A percentile compares a stretch with the other conserved stretches of the same genome.
Conservation (phyloP, 2,113 vertebrate species). For the Catagonus wagneri region DNA sequence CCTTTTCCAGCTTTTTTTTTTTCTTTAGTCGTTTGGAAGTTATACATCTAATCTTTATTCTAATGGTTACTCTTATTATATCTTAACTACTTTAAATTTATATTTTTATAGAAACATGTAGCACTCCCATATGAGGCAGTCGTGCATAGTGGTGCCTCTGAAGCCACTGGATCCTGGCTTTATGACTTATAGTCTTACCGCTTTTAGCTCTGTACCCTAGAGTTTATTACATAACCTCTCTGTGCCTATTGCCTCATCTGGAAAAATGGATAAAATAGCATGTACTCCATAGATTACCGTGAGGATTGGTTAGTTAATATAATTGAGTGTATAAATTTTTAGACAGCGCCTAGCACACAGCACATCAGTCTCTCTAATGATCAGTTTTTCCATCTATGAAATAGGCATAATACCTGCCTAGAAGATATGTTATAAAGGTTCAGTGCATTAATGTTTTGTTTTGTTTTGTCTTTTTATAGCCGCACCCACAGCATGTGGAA, state of each 20-base stretch:
- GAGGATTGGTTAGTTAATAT: not conserved
- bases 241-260: not conserved
- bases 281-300: not conserved
- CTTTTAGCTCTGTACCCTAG: not conserved
- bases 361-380: not conserved
- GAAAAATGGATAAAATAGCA: not conserved
- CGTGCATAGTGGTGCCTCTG: not conserved
- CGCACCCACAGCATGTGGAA: too few relatives aligned
- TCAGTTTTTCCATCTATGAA: not conserved
- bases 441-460: not conserved
- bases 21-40: not conserved
- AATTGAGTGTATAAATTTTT: not conserved
- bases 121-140: not conserved
- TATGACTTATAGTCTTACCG: not conserved
- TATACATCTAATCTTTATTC: conserved; percentile 4
- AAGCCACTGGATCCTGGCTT: not conserved
- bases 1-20: not conserved
- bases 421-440: not conserved
- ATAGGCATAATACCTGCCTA: not conserved
- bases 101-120: not conserved
- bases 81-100: conserved; percentile 15
- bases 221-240: not conserved
- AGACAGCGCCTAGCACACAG: not conserved
- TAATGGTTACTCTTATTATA: not conserved
- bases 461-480: too few relatives aligned